These are phyloP conservation scores for Lumbricus terrestris DNA, from an alignment of 2,888 invertebrate genomes.

Conservation along the genomic window DNA sequence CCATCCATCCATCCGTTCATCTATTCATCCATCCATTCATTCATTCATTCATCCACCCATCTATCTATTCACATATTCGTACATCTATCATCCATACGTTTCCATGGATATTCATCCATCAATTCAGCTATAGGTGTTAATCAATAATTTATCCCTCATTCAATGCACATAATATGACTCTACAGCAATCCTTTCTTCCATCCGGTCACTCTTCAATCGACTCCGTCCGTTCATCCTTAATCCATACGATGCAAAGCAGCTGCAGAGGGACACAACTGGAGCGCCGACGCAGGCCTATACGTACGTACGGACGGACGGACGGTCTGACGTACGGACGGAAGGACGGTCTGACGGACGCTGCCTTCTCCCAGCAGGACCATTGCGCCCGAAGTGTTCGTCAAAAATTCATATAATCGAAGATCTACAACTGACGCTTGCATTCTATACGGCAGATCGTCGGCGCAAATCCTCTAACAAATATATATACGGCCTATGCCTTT, in stretches of 20 bases:
- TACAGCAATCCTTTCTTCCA: neutral
- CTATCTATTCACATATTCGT: neutral
- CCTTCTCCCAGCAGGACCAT: neutral
- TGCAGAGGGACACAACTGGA: neutral
- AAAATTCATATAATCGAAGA: neutral
- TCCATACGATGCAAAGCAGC: neutral
- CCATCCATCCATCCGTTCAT: neutral
- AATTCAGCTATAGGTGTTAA: neutral
- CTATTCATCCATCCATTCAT: conserved; percentile 3
- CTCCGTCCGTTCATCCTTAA: neutral
- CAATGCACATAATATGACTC: too few species aligned
- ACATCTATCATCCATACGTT: neutral
- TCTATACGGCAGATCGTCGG: neutral
- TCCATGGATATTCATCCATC: neutral
- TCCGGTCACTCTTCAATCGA: neutral
- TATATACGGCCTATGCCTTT: neutral
- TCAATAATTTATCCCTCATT: neutral
- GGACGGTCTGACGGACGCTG: too few species aligned
- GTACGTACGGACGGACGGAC: too few species aligned
- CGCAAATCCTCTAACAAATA: neutral
- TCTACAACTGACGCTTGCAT: neutral
- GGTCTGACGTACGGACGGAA: too few species aligned
- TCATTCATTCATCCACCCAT: neutral
- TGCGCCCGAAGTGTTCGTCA: neutral
- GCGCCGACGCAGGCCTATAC: too few species aligned